phyloP scores from a whole-genome alignment of 2,888 invertebrate species.

The Acholoe squamosa region DNA sequence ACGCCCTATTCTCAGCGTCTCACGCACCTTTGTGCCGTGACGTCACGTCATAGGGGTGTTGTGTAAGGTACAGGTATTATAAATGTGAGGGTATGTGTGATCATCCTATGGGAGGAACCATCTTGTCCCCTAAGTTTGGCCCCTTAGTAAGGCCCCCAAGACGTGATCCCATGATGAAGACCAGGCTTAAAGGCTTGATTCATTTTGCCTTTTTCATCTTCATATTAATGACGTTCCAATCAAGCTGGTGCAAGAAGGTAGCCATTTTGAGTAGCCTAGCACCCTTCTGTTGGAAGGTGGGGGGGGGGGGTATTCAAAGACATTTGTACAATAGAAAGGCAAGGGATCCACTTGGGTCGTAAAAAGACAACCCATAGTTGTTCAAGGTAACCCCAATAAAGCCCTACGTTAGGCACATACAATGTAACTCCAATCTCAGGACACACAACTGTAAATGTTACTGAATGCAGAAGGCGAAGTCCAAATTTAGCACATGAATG shows the following conservation, averaged over 20 bases:
- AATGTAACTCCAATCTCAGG: no score
- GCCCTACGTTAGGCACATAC: neutral
- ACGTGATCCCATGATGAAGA: no score
- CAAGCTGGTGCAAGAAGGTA: no score
- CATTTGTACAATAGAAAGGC: neutral
- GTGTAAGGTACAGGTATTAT: neutral
- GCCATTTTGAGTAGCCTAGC: no score
- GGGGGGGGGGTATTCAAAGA: neutral
- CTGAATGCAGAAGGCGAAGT: no score
- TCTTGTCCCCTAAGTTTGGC: no score
- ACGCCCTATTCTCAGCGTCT: constrained; percentile 48
- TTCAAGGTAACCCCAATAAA: neutral
- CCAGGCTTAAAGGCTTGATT: no score
- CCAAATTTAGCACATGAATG: no score
- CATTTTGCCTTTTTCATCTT: no score
- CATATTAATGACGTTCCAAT: no score
- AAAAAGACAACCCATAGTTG: neutral
- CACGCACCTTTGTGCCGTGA: constrained; percentile 10
- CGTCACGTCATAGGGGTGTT: constrained; percentile 46
- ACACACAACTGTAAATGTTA: no score
- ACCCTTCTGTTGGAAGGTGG: neutral
- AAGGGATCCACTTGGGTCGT: neutral
- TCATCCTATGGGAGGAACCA: neutral
- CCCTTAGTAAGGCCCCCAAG: no score
- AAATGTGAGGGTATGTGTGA: neutral